phyloP scores from a whole-genome alignment of 2,888 invertebrate species.

The Cataglyphis rosenhaueri region DNA sequence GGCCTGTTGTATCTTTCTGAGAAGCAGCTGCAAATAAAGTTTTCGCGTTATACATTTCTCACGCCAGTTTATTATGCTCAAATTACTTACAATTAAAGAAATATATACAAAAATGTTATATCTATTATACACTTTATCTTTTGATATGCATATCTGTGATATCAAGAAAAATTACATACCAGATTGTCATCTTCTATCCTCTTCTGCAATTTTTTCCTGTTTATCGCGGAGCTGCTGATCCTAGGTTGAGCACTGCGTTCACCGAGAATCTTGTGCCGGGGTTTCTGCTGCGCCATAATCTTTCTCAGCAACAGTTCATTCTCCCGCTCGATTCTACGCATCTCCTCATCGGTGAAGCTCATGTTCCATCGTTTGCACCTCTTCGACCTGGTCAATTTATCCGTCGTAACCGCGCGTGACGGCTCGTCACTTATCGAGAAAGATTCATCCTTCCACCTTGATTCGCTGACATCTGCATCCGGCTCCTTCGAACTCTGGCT shows the following conservation, averaged over 20 bases:
- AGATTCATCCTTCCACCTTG: conserved; percentile 15
- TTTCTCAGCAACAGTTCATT: conserved; percentile 85
- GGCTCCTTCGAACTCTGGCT: neutral
- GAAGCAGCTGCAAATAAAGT: conserved; percentile 76
- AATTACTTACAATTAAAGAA: neutral
- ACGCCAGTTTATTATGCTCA: neutral
- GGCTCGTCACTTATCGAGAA: neutral
- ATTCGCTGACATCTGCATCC: neutral
- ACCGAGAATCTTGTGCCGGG: conserved; percentile 63
- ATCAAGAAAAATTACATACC: conserved; percentile 80
- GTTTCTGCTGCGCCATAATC: conserved; percentile 83
- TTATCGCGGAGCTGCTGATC: conserved; percentile 85
- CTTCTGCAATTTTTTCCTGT: conserved; percentile 85
- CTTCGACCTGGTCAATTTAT: neutral
- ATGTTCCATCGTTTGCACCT: conserved; percentile 81
- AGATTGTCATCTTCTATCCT: conserved; percentile 86
- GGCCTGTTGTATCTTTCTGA: conserved; percentile 78
- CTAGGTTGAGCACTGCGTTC: conserved; percentile 60
- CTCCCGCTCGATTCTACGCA: conserved; percentile 85
- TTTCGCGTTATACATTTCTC: neutral
- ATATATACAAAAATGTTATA: neutral
- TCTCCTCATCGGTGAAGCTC: conserved; percentile 85
- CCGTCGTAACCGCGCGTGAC: neutral
- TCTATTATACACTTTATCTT: neutral
- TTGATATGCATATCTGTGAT: neutral